A percentile compares a stretch with the other conserved stretches of the same genome.
phyloP scores from a whole-genome alignment of 2,888 invertebrate species.

The Epinotia bilunana region DNA sequence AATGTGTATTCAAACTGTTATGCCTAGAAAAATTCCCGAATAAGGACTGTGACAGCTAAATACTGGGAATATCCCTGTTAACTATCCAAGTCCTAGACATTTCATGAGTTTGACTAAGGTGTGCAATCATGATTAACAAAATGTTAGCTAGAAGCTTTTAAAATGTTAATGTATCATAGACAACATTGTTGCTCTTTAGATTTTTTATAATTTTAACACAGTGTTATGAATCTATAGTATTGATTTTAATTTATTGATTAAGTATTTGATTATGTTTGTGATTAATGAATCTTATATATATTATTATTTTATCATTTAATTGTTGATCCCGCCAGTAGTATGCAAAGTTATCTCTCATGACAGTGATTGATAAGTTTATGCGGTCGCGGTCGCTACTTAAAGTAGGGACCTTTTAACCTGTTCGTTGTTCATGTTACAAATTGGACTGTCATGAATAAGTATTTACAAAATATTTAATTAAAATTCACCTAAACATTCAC shows the following conservation, averaged over 20 bases:
- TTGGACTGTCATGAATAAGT: too few relatives aligned
- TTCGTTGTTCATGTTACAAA: too few relatives aligned
- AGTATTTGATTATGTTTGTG: neutral
- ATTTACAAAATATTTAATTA: neutral
- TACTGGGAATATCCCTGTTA: neutral
- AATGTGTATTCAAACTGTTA: too few relatives aligned
- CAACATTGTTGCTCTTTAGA: neutral
- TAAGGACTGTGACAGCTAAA: neutral
- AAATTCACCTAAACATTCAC: too few relatives aligned
- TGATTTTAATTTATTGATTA: neutral
- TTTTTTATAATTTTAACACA: slow-evolving; percentile 2
- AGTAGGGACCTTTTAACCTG: too few relatives aligned
- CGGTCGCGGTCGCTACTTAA: too few relatives aligned
- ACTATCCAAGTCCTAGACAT: neutral
- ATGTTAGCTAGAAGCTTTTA: slow-evolving; percentile 20
- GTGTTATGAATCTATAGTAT: slow-evolving; percentile 9
- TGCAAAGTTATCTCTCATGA: slow-evolving; percentile 3
- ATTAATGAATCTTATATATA: neutral
- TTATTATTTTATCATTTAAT: neutral
- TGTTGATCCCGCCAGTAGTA: neutral
- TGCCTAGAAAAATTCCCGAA: too few relatives aligned
- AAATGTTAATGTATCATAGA: neutral
- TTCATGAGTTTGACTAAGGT: neutral
- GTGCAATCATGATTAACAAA: neutral
- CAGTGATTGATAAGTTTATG: neutral